phyloP scores from a whole-genome alignment of 2,888 invertebrate genomes.

The Campoplex capitator region DNA sequence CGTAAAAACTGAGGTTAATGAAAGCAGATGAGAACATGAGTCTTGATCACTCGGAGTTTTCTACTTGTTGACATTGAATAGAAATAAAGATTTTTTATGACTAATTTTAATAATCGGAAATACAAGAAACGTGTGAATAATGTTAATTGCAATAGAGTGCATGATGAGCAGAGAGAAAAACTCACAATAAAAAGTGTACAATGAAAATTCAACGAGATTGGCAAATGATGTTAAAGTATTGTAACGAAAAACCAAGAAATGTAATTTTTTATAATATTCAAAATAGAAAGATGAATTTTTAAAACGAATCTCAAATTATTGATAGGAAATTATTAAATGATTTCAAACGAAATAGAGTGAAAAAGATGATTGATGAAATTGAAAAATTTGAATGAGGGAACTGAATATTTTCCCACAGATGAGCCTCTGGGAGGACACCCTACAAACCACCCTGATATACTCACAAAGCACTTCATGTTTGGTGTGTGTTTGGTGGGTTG shows the following conservation, averaged over 20 bases:
- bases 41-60: conserved; percentile 23
- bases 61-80: conserved; percentile 47
- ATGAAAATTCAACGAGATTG: conserved; percentile 3
- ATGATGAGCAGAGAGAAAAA: neutral
- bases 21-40: conserved; percentile 35
- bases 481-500: conserved; percentile 84
- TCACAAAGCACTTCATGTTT: conserved; percentile 85
- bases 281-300: neutral
- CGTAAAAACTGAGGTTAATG: conserved; percentile 19
- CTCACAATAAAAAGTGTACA: neutral
- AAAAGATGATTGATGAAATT: neutral
- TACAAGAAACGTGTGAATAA: neutral
- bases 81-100: neutral
- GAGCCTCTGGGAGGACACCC: conserved; percentile 65
- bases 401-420: conserved; percentile 13
- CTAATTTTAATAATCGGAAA: neutral
- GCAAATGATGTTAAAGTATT: neutral
- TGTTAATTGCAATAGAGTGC: neutral
- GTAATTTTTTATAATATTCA: neutral
- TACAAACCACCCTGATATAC: conserved; percentile 77
- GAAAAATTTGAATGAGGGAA: conserved; percentile 22
- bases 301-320: neutral
- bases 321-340: neutral
- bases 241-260: neutral
- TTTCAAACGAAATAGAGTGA: neutral